Evolutionary conservation across 2,113 vertebrate species (phyloP).

Genomic region (Bos javanicus): DNA sequence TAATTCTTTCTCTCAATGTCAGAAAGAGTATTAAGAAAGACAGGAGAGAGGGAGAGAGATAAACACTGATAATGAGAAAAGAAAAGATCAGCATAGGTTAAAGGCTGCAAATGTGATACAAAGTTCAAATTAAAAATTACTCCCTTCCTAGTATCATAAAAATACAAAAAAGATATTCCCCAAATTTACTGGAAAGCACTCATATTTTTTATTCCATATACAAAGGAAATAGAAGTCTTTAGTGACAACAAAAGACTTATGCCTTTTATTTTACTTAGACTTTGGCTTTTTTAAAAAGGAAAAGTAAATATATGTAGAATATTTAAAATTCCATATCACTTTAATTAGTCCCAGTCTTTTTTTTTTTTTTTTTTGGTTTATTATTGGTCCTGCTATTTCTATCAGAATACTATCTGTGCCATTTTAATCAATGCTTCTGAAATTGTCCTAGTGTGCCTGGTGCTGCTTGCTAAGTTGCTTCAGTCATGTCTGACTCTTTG

Average conservation of each 20-base stretch:
- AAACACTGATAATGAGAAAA: neutral
- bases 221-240: neutral
- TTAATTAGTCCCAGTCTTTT: neutral
- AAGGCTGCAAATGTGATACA: neutral
- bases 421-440: neutral
- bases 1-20: neutral
- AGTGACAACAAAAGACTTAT: neutral
- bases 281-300: neutral
- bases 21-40: neutral
- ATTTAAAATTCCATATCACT: neutral
- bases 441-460: neutral
- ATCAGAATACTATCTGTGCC: neutral
- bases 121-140: conserved; percentile 15
- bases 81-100: neutral
- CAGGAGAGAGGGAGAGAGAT: neutral
- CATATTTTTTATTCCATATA: neutral
- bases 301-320: neutral
- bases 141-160: neutral
- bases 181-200: conserved; percentile 17
- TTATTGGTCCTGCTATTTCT: neutral
- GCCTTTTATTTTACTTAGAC: neutral
- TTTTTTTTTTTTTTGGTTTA: neutral
- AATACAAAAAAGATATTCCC: neutral
- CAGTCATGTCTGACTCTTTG: neutral
- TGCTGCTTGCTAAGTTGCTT: neutral